Base-by-base conservation (phyloP, 2,888 invertebrate genomes). In the Drosophila formosana region DNA sequence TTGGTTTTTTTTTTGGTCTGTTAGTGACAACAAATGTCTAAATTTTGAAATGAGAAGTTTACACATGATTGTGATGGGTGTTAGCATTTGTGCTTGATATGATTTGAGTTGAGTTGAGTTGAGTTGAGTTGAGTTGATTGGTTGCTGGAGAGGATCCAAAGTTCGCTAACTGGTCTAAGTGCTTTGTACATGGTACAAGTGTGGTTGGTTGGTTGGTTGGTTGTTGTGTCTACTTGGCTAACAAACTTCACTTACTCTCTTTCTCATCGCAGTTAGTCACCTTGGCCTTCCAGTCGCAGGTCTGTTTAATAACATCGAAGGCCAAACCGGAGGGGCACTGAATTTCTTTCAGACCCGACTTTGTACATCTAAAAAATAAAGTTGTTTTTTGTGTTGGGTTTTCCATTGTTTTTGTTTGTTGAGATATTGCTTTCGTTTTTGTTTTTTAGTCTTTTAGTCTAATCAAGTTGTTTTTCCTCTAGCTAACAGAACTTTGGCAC, bases 231-330 rank as follows among this genome's bases (percentile, higher is more conserved):
- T 50, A 50, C 23, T 63, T 56, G 53, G 39, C 52, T 52, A 37
- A 32, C 80, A 64, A 66, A 66, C 73, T 74, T 41, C 82, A 96
- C 97, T 97, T 97, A 98, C 98, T 98, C 96, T 98, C 97, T 93
- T 97, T 95, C 94, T 96, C 96, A 95, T 97, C 96, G 96, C 98
- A 98, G 96, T 96, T 98, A 95, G 94, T 95, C 95, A 98, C 98
- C 96, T 98, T 97, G 95, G 97, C 97, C 95, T 97, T 98, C 98
- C 98, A 98, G 95, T 98, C 97, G 95, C 98, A 98, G 93, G 98
- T 98, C 95, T 98, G 98, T 95, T 97, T 98, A 95, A 97, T 96
- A 95, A 98, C 96, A 95, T 98, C 98, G 95, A 98, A 98, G 94
- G 97, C 96, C 95, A 98, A 95, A 94, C 98, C 98, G 93, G 97